Conservation (phyloP, 30 jellyfish, hydroid and myxozoan species). For the Turritopsis dohrnii region DNA sequence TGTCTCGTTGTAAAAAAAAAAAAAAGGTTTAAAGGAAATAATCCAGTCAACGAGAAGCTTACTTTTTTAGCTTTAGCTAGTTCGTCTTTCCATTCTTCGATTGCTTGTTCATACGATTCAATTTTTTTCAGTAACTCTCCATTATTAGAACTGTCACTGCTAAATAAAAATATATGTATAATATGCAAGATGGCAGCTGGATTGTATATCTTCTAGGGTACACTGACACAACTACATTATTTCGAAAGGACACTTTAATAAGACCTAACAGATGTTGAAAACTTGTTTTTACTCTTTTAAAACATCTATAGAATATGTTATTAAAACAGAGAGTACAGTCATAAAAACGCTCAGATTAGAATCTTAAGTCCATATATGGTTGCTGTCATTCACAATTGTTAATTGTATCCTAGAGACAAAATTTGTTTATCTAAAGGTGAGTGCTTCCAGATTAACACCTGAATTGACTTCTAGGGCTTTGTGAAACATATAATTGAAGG, state of each 20-base stretch:
- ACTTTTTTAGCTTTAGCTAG: slow-evolving; percentile 81
- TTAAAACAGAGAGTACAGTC: not conserved
- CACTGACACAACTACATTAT: too few species aligned
- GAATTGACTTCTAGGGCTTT: not conserved
- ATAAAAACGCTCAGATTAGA: not conserved
- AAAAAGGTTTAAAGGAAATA: not conserved
- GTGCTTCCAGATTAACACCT: not conserved
- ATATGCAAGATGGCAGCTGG: too few species aligned
- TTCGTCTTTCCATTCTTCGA: slow-evolving; percentile 86
- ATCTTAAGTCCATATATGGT: not conserved
- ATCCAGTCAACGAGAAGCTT: not conserved
- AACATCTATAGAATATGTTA: too few species aligned
- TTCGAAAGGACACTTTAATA: too few species aligned
- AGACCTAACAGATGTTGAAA: too few species aligned
- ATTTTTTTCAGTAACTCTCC: slow-evolving; percentile 53
- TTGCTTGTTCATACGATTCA: slow-evolving; percentile 71
- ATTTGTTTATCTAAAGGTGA: not conserved
- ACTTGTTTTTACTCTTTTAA: too few species aligned
- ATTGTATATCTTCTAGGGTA: too few species aligned
- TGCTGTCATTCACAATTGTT: not conserved
- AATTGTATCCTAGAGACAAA: not conserved
- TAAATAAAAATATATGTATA: too few species aligned
- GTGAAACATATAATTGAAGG: too few species aligned
- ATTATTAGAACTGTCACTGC: not conserved
- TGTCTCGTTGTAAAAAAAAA: not conserved